Base-by-base conservation (phyloP, 2,113 vertebrate genomes). In the Bombycilla garrulus region DNA sequence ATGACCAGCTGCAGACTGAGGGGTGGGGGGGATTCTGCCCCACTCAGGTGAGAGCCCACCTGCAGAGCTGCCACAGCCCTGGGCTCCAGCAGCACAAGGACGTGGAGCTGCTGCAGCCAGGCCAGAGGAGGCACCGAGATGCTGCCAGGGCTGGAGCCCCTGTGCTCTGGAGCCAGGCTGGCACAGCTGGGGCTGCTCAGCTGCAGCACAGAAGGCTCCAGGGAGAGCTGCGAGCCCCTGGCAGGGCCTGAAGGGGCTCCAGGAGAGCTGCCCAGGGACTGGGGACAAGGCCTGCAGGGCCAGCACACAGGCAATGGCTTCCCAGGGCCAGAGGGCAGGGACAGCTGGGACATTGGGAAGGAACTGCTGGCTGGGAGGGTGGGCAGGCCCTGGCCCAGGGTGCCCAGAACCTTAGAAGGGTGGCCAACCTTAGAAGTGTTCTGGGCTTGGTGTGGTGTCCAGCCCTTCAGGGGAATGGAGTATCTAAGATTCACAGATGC, bases 351-450 rank as follows among this genome's bases (percentile, higher is more conserved):
- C n/a, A 1, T n/a, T n/a, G n/a, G 47, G 38, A 19, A 61, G 54
- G 10, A 70, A 53, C 38, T 61, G 0, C 2, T 61, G 3, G 0
- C 4, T 53, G 36, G 1, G 38, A 33, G 18, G 18, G 26, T 26
- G 33, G 22, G 2, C 0, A 86, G 23, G 23, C 22, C 31, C 36
- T 51, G 45, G 45, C 54, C 5, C 9, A 33, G 26, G 38, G 1
- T 69, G 1, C 15, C 33, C 38, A 61, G 22, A n/a, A n/a, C n/a
- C n/a, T n/a, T n/a, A n/a, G n/a, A n/a, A n/a, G n/a, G n/a, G n/a
- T n/a, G n/a, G n/a, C 38, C 38, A 35, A 7, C 3, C 21, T 17
- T 62, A 24, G 16, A 62, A 62, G 5, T 56, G 11, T 35, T 28
- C 50, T 65, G 48, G 25, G 31, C 2, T 1, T 0, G 35, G 40